Evolutionary conservation across 2,797 vertebrate genomes (phyloP).

Genomic region (Heterohyrax brucei): DNA sequence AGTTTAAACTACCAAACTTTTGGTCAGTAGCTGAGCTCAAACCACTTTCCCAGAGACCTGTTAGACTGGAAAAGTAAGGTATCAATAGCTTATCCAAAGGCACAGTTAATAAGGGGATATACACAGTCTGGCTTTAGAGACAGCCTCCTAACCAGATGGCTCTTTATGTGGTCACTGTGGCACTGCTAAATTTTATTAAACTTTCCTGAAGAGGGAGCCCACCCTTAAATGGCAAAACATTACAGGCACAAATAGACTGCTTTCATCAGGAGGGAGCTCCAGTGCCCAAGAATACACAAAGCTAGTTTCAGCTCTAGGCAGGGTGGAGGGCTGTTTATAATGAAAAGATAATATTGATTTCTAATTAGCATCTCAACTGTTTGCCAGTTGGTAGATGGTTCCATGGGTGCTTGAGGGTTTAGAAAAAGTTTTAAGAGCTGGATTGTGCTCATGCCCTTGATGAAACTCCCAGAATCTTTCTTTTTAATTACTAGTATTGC

Average conservation of each 20-base stretch:
- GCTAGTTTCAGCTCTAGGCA: too few relatives aligned
- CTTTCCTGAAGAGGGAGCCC: neutral
- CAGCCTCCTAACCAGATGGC: neutral
- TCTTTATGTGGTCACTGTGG: neutral
- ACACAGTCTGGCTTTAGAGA: neutral
- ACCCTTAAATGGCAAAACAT: neutral
- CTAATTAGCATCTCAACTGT: neutral
- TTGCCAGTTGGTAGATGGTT: slow-evolving; percentile 19
- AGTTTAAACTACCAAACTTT: neutral
- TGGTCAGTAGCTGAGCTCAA: neutral
- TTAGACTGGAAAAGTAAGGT: neutral
- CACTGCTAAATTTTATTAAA: too few relatives aligned
- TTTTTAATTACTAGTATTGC: neutral
- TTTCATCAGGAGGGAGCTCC: neutral
- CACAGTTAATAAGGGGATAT: neutral
- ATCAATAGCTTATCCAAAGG: neutral
- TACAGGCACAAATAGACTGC: neutral
- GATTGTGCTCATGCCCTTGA: neutral
- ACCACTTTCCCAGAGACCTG: neutral
- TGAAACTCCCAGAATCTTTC: neutral
- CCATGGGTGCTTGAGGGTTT: neutral
- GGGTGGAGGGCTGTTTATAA: neutral
- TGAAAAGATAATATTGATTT: slow-evolving; percentile 65
- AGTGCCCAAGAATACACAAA: neutral
- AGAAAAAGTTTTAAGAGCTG: neutral